phyloP scores from a whole-genome alignment of 2,113 vertebrate species.

The Lepidiolamprologus cunningtoni region DNA sequence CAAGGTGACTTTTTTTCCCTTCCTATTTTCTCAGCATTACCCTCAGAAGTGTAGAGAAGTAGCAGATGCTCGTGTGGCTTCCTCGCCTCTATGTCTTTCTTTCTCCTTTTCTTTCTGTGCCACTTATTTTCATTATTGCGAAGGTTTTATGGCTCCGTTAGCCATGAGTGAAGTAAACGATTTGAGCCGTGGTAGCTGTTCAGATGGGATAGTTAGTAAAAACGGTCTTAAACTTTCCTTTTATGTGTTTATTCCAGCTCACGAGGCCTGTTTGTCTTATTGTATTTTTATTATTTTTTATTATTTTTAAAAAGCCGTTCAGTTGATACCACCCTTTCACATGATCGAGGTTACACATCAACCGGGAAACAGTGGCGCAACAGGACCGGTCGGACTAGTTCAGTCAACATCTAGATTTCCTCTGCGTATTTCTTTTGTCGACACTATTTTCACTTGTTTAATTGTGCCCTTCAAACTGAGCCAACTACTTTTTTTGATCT shows the following conservation, averaged over 20 bases:
- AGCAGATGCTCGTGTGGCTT: background rate
- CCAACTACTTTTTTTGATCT: background rate
- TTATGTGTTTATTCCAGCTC: background rate
- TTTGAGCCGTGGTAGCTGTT: background rate
- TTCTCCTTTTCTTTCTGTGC: background rate
- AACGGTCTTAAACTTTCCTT: background rate
- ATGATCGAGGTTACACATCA: background rate
- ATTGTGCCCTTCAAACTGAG: background rate
- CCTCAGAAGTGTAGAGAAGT: slow-evolving; percentile 66
- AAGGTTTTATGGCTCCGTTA: background rate
- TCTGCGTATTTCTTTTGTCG: background rate
- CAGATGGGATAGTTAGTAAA: background rate
- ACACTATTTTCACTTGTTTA: background rate
- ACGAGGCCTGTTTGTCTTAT: background rate
- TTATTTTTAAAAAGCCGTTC: background rate
- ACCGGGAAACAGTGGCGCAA: slow-evolving; percentile 8
- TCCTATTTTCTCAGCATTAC: slow-evolving; percentile 54
- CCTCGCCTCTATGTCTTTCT: background rate
- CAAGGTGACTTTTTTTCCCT: slow-evolving; percentile 84
- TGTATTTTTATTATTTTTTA: background rate
- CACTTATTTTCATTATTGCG: background rate
- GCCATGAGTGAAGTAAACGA: background rate
- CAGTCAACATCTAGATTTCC: background rate
- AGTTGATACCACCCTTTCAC: background rate
- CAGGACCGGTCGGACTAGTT: slow-evolving; percentile 6